Base-by-base conservation (phyloP, 2,797 vertebrate genomes). In the Brachyalestes nurse region DNA sequence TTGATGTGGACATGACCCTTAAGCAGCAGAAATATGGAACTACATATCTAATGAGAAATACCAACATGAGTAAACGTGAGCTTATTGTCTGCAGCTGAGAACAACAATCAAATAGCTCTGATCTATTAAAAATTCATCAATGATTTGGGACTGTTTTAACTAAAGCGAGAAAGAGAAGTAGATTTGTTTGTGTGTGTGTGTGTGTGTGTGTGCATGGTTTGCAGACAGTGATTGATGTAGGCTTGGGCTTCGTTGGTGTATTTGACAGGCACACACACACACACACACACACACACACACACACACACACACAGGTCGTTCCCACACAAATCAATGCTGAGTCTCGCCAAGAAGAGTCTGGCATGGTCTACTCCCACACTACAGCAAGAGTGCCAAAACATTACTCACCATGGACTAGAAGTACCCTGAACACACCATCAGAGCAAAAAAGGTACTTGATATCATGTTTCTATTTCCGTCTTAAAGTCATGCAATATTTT, bases 11-110 rank as follows among this genome's bases (percentile, higher is more conserved):
- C 91, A 93, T 86, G 85, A 78, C 89, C 77, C 19, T 69, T 86
- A 89, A 91, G 88, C 90, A 93, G 91, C 89, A 94, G 90, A 92
- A 91, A 90, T 85, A 88, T 86, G 89, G 88, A 83, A 42, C 88
- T 90, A 88, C 89, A 91, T 84, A 85, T 85, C 86, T 88, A 89
- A 91, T 90, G 77, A 79, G 66, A 77, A 42, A 57, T 74, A 84
- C 73, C 77, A 72, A 83, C 81, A 77, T 55, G 16, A 51, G 14
- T 23, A 76, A 75, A 73, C 40, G 72, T 49, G 40, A 69, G 53
- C 70, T 61, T 49, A 69, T 75, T 75, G 67, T 79, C 40, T 55
- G 55, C 66, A 58, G 40, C 61, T 19, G 62, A 0, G 6, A 66
- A 14, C 7, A 28, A 23, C 45, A 74, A 77, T n/a, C 69, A 71